Conservation (phyloP, 2,797 vertebrate genomes). For the Dendrocincla tyrannina region DNA sequence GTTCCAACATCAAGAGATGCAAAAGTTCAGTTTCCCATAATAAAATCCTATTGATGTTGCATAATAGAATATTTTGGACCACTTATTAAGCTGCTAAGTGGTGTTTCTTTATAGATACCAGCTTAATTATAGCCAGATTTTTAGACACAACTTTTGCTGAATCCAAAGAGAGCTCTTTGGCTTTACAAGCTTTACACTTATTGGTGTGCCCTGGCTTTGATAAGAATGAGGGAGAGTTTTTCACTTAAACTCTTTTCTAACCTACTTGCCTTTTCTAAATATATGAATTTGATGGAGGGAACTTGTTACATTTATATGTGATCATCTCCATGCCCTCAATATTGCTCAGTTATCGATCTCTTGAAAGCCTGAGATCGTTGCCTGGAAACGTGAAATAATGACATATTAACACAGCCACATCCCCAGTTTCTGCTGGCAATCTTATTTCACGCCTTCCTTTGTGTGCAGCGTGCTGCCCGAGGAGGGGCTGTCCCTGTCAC, state of each 20-base stretch:
- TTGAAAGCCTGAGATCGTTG: not conserved
- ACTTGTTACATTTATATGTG: not conserved
- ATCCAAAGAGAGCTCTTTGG: not conserved
- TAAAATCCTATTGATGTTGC: constrained; percentile 15
- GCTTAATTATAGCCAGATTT: constrained; percentile 44
- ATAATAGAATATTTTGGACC: not conserved
- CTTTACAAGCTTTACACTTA: not conserved
- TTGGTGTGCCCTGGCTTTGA: not conserved
- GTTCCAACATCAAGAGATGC: constrained; percentile 2
- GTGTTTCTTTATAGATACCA: constrained; percentile 20
- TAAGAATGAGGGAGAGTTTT: not conserved
- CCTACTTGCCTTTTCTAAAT: not conserved
- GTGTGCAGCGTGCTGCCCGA: not conserved
- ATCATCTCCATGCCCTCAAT: not conserved
- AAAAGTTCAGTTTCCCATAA: constrained; percentile 33
- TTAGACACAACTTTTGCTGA: not conserved
- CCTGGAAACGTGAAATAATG: not conserved
- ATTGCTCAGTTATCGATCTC: not conserved
- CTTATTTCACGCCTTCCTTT: not conserved
- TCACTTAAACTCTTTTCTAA: not conserved
- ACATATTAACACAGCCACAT: not conserved
- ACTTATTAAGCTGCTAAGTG: not conserved
- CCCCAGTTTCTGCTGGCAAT: not conserved
- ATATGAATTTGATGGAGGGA: not conserved
- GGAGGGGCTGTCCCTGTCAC: not conserved